Percentiles rank a stretch among this genome's conserved stretches.
Conservation (phyloP, 1,140 invertebrate species). For the Heliconius eleuchia region DNA sequence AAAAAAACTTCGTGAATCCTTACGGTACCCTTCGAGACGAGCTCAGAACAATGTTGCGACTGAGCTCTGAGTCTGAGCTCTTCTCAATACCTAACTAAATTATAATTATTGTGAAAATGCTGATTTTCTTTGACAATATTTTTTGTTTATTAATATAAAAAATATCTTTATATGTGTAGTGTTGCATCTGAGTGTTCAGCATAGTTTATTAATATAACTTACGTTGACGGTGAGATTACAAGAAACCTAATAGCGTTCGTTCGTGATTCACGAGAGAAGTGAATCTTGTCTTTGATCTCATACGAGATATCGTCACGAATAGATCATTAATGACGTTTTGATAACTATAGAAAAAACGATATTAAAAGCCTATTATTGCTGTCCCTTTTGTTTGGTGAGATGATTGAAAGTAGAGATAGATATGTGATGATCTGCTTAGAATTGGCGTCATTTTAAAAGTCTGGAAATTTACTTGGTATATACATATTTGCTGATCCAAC, state of each 20-base stretch:
- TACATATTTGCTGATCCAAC: too few relatives aligned
- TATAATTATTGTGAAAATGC: constrained; percentile 21
- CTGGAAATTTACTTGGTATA: too few relatives aligned
- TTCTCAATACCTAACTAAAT: not conserved
- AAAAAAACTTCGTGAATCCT: too few relatives aligned
- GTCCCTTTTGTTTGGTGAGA: not conserved
- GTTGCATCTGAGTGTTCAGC: not conserved
- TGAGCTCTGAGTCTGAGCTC: too few relatives aligned
- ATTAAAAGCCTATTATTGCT: not conserved
- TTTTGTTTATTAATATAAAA: not conserved
- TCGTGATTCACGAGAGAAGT: constrained; percentile 14
- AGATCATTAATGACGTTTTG: not conserved
- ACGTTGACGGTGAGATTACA: constrained; percentile 2
- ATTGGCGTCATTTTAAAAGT: too few relatives aligned
- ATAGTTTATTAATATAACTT: constrained; percentile 13
- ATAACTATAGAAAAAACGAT: not conserved
- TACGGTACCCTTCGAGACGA: too few relatives aligned
- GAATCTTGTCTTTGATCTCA: constrained; percentile 8
- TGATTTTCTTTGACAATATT: not conserved
- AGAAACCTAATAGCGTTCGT: constrained; percentile 11
- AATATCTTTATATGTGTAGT: not conserved
- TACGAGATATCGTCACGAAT: not conserved
- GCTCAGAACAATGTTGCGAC: too few relatives aligned
- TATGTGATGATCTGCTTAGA: too few relatives aligned
- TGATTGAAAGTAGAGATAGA: not conserved